These are phyloP conservation scores for Rafetus swinhoei DNA, from an alignment of 2,113 vertebrate genomes.

Conservation along the genomic window DNA sequence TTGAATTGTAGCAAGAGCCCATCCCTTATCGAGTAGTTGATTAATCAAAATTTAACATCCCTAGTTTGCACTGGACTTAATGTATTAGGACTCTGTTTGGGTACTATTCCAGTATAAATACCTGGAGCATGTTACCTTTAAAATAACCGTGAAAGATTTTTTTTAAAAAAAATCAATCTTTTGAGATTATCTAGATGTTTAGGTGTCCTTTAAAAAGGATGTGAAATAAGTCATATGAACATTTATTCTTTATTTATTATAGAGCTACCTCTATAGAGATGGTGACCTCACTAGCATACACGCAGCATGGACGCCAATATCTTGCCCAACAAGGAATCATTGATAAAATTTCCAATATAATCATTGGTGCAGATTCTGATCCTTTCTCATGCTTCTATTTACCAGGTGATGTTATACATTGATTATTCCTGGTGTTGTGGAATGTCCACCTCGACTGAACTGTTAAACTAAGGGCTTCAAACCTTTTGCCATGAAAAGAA, in stretches of 20 bases:
- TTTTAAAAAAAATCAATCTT: not conserved
- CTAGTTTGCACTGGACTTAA: not conserved
- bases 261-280: constrained; percentile 95
- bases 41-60: no score
- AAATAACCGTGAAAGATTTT: fast-evolving
- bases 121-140: not conserved
- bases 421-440: not conserved
- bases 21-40: no score
- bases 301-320: constrained; percentile 89
- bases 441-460: fast-evolving
- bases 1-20: no score
- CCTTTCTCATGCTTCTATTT: constrained; percentile 93
- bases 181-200: not conserved
- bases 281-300: constrained; percentile 88
- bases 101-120: not conserved
- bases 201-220: fast-evolving
- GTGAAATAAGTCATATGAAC: fast-evolving
- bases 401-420: constrained; percentile 81
- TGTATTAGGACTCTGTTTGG: not conserved
- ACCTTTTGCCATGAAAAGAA: not conserved
- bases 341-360: constrained; percentile 94
- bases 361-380: constrained; percentile 90
- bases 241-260: not conserved
- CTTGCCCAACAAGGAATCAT: constrained; percentile 91
- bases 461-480: fast-evolving